phyloP scores from a whole-genome alignment of 2,113 vertebrate species.

The Mastomys natalensis region DNA sequence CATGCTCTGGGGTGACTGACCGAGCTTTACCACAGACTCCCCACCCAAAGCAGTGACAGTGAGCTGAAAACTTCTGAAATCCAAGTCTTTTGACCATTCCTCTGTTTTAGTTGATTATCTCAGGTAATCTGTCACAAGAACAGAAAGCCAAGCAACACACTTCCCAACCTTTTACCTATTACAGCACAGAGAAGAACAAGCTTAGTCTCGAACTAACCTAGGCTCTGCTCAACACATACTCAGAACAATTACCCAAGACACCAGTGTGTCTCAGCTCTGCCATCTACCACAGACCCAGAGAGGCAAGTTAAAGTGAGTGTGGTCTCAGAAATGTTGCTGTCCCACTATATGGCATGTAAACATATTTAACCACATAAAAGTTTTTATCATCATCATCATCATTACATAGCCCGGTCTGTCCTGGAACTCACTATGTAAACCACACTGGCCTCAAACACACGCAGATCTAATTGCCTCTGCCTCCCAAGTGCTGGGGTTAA shows the following conservation, averaged over 20 bases:
- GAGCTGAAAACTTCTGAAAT: neutral
- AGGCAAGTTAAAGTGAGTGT: neutral
- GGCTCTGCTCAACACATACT: neutral
- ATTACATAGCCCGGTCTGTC: neutral
- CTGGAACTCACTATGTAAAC: neutral
- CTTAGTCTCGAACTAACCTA: neutral
- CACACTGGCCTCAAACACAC: neutral
- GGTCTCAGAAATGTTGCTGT: neutral
- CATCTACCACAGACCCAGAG: rapidly evolving
- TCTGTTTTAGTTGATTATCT: neutral
- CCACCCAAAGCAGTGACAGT: neutral
- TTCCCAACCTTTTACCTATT: neutral
- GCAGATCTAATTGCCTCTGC: neutral
- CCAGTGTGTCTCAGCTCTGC: neutral
- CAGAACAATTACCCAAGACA: neutral
- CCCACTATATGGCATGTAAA: too few relatives aligned
- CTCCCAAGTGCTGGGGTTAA: neutral
- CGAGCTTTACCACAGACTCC: too few relatives aligned
- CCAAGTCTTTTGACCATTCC: neutral
- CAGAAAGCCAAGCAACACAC: neutral
- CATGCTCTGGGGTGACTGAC: neutral
- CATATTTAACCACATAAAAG: neutral
- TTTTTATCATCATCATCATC: neutral
- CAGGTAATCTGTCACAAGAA: neutral
- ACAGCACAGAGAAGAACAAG: neutral